Evolutionary conservation across 2,888 invertebrate genomes (phyloP), one percentile per base, ranked within the genome.

Genomic region (Bombylius discolor): DNA sequence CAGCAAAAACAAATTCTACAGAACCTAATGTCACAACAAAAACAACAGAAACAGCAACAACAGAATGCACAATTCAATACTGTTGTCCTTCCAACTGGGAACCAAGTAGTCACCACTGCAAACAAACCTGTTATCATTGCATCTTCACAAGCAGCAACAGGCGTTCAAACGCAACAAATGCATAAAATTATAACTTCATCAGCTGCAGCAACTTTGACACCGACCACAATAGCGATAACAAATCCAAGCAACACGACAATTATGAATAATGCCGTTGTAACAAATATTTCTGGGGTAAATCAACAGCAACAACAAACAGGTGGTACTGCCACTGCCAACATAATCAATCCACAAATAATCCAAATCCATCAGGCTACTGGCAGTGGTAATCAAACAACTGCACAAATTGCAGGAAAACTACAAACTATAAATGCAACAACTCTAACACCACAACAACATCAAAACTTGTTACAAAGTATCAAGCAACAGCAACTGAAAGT

Each of bases 1-100:
- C 73, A 74, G 48, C 72, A 72, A 51, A 72, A 73, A 55, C 73
- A 73, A 58, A 62, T 67, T 14, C 59, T 67, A 34, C 68, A 68
- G 57, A 66, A 65, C 50, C 61, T 71, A 13, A 65, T 71, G 32
- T 64, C 65, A 39, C 65, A 67, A 39, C 59, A 60, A 45, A 58
- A 62, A 48, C 53, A 57, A 33, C 49, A 52, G 49, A 53, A 49
- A 32, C 58, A 47, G 52, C 61, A 60, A 32, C 60, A 57, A 32
- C 57, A 61, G 44, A 58, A 23, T 23, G 23, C 23, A 23, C 23
- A 23, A 23, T 23, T 23, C 23, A 60, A 58, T 52, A 49, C 60
- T 11, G 52, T 60, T 13, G 58, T 60, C 6, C 55, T 59, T 33
- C 55, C 59, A 9, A 56, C 52, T 44, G 49, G 47, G 6, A n/a